Base-by-base conservation (phyloP, 2,113 vertebrate species). In the Actenoides hombroni region DNA sequence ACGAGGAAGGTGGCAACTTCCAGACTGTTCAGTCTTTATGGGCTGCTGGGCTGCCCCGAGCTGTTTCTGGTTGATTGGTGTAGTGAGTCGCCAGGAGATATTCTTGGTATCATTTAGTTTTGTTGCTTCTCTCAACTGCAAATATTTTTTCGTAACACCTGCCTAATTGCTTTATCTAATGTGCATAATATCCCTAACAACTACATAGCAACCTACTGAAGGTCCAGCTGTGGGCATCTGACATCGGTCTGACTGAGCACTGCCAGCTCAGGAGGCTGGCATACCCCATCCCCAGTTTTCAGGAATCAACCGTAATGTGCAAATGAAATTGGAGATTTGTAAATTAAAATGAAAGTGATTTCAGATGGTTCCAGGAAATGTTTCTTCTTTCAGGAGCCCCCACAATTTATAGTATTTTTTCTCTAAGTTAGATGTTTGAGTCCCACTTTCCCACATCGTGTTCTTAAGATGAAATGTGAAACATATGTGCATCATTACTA, bases 401-500 rank as follows among this genome's bases (percentile, higher is more conserved):
- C 29, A 14, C 4, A 10, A 18, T 31, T 10, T 53, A 1, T 42
- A 42, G 16, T 26, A 18, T 44, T 94, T 76, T 49, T 11, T 75
- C 7, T 56, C 29, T 11, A 48, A 37, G 8, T 42, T 16, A 35
- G 4, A 7, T 17, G 65, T 79, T 63, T 51, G 46, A 73, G n/a
- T 25, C 16, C 53, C 44, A 26, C 18, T 6, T 6, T 40, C 9
- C 24, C 44, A 26, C 21, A 7, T 6, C 23, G n/a, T 4, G 1
- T 64, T 85, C 48, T 60, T 56, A 35, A 90, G 33, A 20, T 44
- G 29, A 51, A 93, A 83, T 0, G 2, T 31, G 48, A 59, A 68
- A 26, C 1, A 2, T 39, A 6, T 3, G 6, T 26, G 17, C 3
- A 2, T 0, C 6, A 18, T 42, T 71, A 57, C 37, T 44, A 53